phyloP scores from a whole-genome alignment of 2,888 invertebrate genomes.

The Cerastis rubricosa region DNA sequence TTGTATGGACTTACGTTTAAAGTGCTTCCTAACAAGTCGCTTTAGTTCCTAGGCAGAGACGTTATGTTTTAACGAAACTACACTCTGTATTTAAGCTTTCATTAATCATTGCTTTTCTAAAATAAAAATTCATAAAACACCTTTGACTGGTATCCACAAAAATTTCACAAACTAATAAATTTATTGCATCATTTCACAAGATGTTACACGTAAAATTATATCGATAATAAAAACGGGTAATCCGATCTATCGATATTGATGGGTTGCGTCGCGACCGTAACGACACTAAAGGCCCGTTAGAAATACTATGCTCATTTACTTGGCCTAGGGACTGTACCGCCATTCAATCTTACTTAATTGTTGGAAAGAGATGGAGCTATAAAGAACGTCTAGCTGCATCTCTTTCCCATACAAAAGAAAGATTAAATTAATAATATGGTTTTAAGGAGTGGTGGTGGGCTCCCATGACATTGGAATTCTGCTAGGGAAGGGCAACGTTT shows the following conservation, averaged over 20 bases:
- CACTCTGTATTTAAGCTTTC: no score
- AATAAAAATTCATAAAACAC: background rate
- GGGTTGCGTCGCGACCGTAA: slow-evolving; percentile 46
- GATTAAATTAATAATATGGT: background rate
- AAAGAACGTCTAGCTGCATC: background rate
- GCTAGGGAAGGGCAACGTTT: slow-evolving; percentile 38
- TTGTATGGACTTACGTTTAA: background rate
- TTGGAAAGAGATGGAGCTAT: background rate
- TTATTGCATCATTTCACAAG: slow-evolving; percentile 35
- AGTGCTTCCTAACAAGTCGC: no score
- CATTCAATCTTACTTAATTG: background rate
- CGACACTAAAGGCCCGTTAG: slow-evolving; percentile 60
- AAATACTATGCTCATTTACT: slow-evolving; percentile 64
- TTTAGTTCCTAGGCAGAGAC: no score
- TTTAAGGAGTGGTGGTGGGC: background rate
- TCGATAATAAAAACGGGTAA: slow-evolving; percentile 67
- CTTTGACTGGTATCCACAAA: background rate
- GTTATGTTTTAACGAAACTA: background rate
- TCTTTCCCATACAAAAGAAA: background rate
- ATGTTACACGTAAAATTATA: slow-evolving; percentile 57
- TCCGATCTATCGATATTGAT: slow-evolving; percentile 66
- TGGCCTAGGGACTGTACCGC: background rate
- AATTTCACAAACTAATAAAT: slow-evolving; percentile 32
- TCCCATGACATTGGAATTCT: slow-evolving; percentile 47
- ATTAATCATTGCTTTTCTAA: background rate